phyloP scores from a whole-genome alignment of 2,797 vertebrate genomes.

The Hoplostethus atlanticus region DNA sequence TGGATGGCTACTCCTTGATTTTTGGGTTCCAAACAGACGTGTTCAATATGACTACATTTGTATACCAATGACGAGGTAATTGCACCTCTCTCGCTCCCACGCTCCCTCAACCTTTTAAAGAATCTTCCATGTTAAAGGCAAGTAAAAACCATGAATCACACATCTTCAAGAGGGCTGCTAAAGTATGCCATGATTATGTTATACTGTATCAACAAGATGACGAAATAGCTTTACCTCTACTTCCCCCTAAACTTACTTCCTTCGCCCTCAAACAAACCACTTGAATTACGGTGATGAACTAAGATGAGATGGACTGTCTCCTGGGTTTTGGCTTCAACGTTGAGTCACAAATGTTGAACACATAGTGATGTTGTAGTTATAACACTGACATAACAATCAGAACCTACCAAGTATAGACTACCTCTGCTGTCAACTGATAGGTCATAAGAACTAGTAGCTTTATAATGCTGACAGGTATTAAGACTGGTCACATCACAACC shows the following conservation, averaged over 20 bases:
- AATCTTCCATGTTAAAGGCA: conserved; percentile 23
- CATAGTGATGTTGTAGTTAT: not conserved
- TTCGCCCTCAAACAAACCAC: not conserved
- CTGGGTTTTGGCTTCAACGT: not conserved
- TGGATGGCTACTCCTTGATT: conserved; percentile 46
- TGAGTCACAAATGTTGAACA: not conserved
- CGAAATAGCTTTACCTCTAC: conserved; percentile 7
- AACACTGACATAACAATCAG: not conserved
- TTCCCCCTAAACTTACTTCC: not conserved
- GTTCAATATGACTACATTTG: conserved; percentile 59
- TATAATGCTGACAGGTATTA: not conserved
- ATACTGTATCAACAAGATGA: conserved; percentile 12
- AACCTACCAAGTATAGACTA: too few species aligned
- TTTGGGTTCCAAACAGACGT: conserved; percentile 56
- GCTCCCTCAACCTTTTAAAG: conserved; percentile 43
- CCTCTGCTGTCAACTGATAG: too few species aligned
- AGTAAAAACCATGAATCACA: conserved; percentile 25
- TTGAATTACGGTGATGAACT: not conserved
- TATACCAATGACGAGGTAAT: conserved; percentile 56
- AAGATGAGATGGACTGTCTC: not conserved
- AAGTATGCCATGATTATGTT: conserved; percentile 14
- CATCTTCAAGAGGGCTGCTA: conserved; percentile 2
- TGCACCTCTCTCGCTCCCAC: conserved; percentile 56
- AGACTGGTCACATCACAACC: not conserved
- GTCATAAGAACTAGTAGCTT: too few species aligned